Conservation (phyloP, 1,140 invertebrate genomes). For the Paralvinella palmiformis region DNA sequence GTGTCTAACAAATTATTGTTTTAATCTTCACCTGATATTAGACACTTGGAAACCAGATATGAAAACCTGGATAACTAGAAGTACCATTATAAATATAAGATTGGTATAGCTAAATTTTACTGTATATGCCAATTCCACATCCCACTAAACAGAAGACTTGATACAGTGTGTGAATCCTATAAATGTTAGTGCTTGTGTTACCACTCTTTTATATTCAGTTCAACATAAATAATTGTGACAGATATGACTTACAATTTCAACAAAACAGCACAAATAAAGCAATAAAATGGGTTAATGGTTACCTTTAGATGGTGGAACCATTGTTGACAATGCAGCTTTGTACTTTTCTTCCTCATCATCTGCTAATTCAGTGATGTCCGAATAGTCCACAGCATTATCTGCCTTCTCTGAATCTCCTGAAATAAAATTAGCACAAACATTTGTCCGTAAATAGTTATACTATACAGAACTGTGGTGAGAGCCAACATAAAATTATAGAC, state of each 20-base stretch:
- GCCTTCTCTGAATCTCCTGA: constrained; percentile 3
- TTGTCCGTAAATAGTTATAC: not conserved
- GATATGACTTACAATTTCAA: too few species aligned
- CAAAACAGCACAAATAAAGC: not conserved
- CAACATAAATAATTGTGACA: not conserved
- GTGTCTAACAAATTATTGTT: too few species aligned
- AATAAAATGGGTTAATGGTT: not conserved
- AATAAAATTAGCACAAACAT: not conserved
- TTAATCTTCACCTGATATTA: too few species aligned
- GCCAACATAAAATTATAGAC: too few species aligned
- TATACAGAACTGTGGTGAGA: too few species aligned
- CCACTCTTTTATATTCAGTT: too few species aligned
- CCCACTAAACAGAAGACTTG: not conserved
- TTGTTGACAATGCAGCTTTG: constrained; percentile 6
- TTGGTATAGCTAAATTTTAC: not conserved
- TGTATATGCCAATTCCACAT: not conserved
- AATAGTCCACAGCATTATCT: constrained; percentile 79
- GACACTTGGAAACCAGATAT: too few species aligned
- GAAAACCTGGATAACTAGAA: too few species aligned
- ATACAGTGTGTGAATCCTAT: too few species aligned
- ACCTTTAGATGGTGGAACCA: constrained; percentile 2
- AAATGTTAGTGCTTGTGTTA: too few species aligned
- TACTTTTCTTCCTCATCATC: constrained; percentile 60
- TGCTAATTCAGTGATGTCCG: constrained; percentile 82
- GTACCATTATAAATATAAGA: not conserved